Percentiles rank a stretch among this genome's conserved stretches.
Evolutionary conservation across 2,797 vertebrate species (phyloP).

Genomic region (Peromyscus attwateri): DNA sequence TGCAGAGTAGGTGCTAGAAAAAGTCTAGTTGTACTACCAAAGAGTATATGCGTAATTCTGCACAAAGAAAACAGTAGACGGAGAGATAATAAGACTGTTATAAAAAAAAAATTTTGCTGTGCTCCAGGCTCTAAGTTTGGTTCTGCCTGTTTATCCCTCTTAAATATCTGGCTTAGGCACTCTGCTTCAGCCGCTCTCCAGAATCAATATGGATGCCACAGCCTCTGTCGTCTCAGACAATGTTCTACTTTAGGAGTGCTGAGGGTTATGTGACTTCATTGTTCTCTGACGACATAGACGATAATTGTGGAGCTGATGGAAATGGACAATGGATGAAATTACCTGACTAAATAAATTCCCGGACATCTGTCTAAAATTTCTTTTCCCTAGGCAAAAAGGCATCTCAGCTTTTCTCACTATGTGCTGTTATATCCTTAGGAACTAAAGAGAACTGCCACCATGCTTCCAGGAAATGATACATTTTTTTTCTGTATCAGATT

Average conservation of each 20-base stretch:
- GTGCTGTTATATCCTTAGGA: background rate
- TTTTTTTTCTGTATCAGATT: conserved; percentile 47
- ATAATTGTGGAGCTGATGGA: background rate
- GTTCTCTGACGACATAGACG: background rate
- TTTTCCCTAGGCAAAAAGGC: background rate
- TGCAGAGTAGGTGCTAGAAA: background rate
- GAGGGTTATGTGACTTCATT: background rate
- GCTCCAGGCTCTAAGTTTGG: background rate
- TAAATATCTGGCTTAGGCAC: background rate
- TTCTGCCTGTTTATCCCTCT: background rate
- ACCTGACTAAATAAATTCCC: background rate
- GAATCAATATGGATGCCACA: background rate
- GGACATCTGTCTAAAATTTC: background rate
- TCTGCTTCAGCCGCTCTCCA: background rate
- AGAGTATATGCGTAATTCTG: background rate
- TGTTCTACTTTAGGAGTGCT: background rate
- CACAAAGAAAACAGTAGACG: background rate
- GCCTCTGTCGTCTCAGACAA: background rate
- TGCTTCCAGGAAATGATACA: conserved; percentile 45
- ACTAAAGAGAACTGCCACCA: background rate
- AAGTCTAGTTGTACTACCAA: background rate
- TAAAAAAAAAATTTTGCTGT: background rate
- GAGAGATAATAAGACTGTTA: background rate
- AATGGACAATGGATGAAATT: conserved; percentile 19
- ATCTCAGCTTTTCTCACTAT: background rate